Percentiles rank a stretch among this genome's conserved stretches.
These are phyloP conservation scores for Prionailurus bengalensis DNA, from an alignment of 2,113 vertebrate genomes.

Conservation along the genomic window DNA sequence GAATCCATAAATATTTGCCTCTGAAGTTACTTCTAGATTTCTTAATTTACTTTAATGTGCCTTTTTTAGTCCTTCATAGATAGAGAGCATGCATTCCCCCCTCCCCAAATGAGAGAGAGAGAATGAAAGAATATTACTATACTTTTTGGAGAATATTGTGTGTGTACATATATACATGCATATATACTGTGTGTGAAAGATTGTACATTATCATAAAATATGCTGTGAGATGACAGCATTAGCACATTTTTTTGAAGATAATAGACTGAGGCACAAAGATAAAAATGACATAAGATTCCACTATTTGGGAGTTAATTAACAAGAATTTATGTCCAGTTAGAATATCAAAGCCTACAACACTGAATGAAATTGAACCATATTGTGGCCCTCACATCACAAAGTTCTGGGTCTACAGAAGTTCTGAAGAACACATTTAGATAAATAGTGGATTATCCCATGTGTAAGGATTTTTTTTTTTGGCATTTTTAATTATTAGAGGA, in stretches of 20 bases:
- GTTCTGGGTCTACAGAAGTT: neutral
- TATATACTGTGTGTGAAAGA: neutral
- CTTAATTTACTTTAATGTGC: neutral
- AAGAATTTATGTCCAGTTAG: neutral
- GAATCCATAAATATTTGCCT: neutral
- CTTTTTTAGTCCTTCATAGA: neutral
- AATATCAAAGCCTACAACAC: neutral
- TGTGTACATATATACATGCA: neutral
- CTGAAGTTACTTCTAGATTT: neutral
- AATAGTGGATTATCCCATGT: neutral
- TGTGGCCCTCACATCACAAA: neutral
- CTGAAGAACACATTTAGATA: neutral
- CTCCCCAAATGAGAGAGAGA: neutral
- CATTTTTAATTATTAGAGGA: neutral
- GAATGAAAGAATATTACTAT: neutral
- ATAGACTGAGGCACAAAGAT: neutral
- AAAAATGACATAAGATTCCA: neutral
- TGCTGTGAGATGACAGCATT: neutral
- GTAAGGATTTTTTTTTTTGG: neutral
- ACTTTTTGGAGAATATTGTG: neutral
- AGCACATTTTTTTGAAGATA: neutral
- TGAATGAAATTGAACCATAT: neutral
- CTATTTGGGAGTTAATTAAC: neutral
- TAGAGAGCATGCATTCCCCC: neutral
- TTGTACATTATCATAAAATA: neutral